Evolutionary conservation across 2,888 invertebrate genomes (phyloP), one percentile per base, ranked within the genome.

Genomic region (Loripinus fragilis): DNA sequence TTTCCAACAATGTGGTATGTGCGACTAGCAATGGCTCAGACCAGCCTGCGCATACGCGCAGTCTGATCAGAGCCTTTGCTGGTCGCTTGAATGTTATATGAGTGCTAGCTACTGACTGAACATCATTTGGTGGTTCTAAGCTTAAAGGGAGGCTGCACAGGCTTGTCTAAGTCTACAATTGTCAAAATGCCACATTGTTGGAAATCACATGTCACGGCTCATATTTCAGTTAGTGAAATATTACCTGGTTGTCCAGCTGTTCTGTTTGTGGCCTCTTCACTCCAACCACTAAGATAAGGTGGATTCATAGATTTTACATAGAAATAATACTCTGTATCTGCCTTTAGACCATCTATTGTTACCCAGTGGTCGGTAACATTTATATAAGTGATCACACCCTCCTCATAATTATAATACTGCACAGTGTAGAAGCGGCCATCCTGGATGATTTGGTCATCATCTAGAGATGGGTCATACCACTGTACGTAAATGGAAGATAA

Each of bases 221-320:
- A n/a, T n/a, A n/a, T n/a, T n/a, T n/a, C n/a, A n/a, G n/a, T n/a
- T n/a, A n/a, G n/a, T n/a, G 12, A 38, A 38, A 45, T 15, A 45
- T 8, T 25, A 52, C 52, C 52, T 52, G 20, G 23, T 8, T 52
- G 20, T 41, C 2, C 67, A 41, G 3, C 28, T 7, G 82, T 82
- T 28, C 64, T 79, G 30, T 66, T 78, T 28, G 42, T 68, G 0
- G 67, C 70, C 17, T 71, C 68, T 17, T 76, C 74, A 65, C 83
- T 83, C 83, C 83, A 83, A 30, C 81, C 72, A 76, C 78, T 78
- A 25, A 80, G 83, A 73, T 78, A 83, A 2, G 83, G 83, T 28
- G 83, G 83, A 66, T 81, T 72, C 42, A 80, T 83, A 48, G 75
- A 78, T 28, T 80, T 78, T 2, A 83, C 70, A 35, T 67, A 74